Evolutionary conservation across 1,140 invertebrate species (phyloP).

Genomic region (Drosophila gunungcola): DNA sequence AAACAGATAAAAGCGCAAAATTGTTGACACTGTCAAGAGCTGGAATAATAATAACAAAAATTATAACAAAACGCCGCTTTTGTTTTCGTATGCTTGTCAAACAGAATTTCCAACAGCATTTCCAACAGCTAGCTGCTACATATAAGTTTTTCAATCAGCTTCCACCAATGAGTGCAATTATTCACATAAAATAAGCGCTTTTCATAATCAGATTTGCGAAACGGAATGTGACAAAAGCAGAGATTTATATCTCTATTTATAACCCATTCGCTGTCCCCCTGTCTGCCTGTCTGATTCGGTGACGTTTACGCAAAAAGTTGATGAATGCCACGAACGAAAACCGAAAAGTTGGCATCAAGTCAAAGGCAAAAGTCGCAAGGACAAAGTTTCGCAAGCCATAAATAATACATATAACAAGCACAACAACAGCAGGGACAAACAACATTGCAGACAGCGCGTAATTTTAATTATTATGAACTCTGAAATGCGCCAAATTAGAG

Average conservation of each 20-base stretch:
- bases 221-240: slow-evolving; percentile 45
- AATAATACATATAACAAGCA: slow-evolving; percentile 73
- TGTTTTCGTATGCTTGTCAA: slow-evolving; percentile 42
- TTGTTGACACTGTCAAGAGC: slow-evolving; percentile 77
- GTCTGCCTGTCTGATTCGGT: slow-evolving; percentile 16
- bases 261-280: not conserved
- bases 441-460: slow-evolving; percentile 70
- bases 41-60: slow-evolving; percentile 68
- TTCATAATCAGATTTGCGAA: slow-evolving; percentile 25
- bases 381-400: slow-evolving; percentile 59
- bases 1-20: slow-evolving; percentile 79
- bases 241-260: slow-evolving; percentile 33
- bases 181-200: slow-evolving; percentile 44
- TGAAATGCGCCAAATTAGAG: slow-evolving; percentile 73
- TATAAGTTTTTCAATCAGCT: slow-evolving; percentile 67
- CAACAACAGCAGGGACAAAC: slow-evolving; percentile 44
- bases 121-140: slow-evolving; percentile 24
- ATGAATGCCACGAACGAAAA: slow-evolving; percentile 70
- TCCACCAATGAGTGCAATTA: slow-evolving; percentile 25
- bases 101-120: slow-evolving; percentile 37
- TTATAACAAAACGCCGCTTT: slow-evolving; percentile 29
- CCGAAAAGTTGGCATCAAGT: slow-evolving; percentile 71
- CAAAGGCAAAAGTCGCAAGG: slow-evolving; percentile 70
- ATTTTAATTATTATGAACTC: slow-evolving; percentile 82
- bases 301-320: slow-evolving; percentile 60